phyloP scores from a whole-genome alignment of 2,888 invertebrate genomes.

The Chouioia cunea region DNA sequence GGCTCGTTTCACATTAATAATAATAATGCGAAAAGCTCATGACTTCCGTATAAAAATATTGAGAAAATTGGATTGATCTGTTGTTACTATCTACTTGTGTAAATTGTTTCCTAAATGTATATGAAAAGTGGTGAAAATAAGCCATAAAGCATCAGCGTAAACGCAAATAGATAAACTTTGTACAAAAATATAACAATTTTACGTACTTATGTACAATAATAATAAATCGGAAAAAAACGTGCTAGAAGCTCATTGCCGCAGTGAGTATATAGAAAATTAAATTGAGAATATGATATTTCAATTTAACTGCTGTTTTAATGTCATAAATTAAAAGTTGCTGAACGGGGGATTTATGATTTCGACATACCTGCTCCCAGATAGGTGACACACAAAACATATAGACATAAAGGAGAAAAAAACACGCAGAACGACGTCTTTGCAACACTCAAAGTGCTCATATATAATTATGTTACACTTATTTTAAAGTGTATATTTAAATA shows the following conservation, averaged over 20 bases:
- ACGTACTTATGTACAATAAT: slow-evolving; percentile 19
- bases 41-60: background rate
- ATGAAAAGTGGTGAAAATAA: slow-evolving; percentile 20
- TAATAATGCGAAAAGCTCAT: slow-evolving; percentile 3
- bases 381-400: slow-evolving; percentile 58
- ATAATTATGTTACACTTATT: slow-evolving; percentile 39
- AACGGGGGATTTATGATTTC: slow-evolving; percentile 47
- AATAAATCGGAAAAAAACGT: slow-evolving; percentile 27
- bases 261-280: slow-evolving; percentile 26
- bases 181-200: slow-evolving; percentile 1
- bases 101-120: too few relatives aligned
- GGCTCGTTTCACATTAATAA: background rate
- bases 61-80: too few relatives aligned
- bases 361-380: slow-evolving; percentile 63
- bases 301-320: slow-evolving; percentile 14
- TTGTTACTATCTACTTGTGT: too few relatives aligned
- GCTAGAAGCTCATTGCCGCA: slow-evolving; percentile 29
- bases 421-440: slow-evolving; percentile 50
- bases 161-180: slow-evolving; percentile 9
- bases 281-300: slow-evolving; percentile 22
- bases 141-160: slow-evolving; percentile 33
- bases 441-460: slow-evolving; percentile 46
- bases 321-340: slow-evolving; percentile 16
- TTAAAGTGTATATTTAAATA: slow-evolving; percentile 23
- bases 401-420: slow-evolving; percentile 51